Evolutionary conservation across 1,140 invertebrate species (phyloP), one percentile per base, ranked within the genome.

Genomic region (Caenorhabditis latens): DNA sequence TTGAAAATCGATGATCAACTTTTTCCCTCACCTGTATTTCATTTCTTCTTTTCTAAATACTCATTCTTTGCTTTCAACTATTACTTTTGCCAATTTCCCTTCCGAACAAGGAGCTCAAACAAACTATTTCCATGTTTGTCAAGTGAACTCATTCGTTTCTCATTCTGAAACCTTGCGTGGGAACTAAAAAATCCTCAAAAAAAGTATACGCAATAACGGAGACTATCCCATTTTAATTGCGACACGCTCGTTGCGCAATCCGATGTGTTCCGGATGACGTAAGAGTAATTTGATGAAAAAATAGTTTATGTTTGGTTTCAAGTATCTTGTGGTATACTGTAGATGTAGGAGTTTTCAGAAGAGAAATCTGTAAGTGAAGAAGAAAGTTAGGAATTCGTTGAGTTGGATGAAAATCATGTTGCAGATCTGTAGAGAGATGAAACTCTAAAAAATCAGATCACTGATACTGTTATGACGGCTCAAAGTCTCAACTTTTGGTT

Each of bases 1-100:
- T 71, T 71, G 65, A 42, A 71, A 71, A 71, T 71, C 65, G 65
- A 43, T 71, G 65, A 71, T 71, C 65, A 71, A 46, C 9, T 61
- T 53, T 53, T 11, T 53, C 50, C 50, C 50, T 16, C 32, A 3
- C 61, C 32, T 63, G 50, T 53, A 53, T 53, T 53, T 53, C 50
- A 53, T 53, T 53, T 14, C 50, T 53, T 53, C 50, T 53, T 53
- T 53, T 53, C 16, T 11, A 3, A 3, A 14, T 53, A 14, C 16
- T 53, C 16, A 53, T 11, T 63, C 24, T 63, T 24, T 63, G 61
- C 61, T 63, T 63, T 63, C 61, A 63, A 63, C 6, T 63, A 24
- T 63, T 63, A 63, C 61, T 63, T 63, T 63, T 63, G 57, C 57
- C 61, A 32, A 7, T 32, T 14, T 63, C 21, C 61, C 24, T 40